Evolutionary conservation across 1,140 invertebrate species (phyloP).

Genomic region (Apis florea): DNA sequence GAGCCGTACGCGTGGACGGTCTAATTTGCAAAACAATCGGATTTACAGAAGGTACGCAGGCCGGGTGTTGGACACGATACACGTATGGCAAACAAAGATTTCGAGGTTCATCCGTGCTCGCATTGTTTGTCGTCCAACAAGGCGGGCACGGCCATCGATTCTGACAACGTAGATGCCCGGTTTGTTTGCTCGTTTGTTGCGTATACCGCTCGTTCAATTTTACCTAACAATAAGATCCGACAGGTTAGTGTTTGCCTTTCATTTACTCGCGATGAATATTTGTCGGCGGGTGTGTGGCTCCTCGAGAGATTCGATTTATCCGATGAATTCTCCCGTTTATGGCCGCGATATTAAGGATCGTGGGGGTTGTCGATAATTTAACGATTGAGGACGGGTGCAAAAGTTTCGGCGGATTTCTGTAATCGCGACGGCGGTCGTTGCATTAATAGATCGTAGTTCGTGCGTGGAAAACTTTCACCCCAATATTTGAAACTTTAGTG

Average conservation of each 20-base stretch:
- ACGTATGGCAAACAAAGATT: conserved; percentile 55
- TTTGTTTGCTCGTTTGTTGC: conserved; percentile 50
- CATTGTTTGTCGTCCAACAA: conserved; percentile 53
- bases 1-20: neutral
- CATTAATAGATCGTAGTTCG: too few relatives aligned
- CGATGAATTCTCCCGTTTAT: neutral
- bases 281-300: too few relatives aligned
- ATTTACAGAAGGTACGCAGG: neutral
- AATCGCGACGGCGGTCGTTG: too few relatives aligned
- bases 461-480: too few relatives aligned
- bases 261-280: neutral
- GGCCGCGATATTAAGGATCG: too few relatives aligned
- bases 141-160: conserved; percentile 38
- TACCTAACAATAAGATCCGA: neutral
- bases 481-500: too few relatives aligned
- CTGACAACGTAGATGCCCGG: neutral
- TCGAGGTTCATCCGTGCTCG: conserved; percentile 9
- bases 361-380: too few relatives aligned
- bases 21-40: conserved; percentile 58
- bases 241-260: neutral
- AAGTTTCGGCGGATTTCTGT: too few relatives aligned
- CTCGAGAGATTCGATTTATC: neutral
- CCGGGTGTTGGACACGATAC: conserved; percentile 18
- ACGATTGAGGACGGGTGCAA: too few relatives aligned
- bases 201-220: neutral